Conservation (phyloP, 2,113 vertebrate species). For the Pionites leucogaster region DNA sequence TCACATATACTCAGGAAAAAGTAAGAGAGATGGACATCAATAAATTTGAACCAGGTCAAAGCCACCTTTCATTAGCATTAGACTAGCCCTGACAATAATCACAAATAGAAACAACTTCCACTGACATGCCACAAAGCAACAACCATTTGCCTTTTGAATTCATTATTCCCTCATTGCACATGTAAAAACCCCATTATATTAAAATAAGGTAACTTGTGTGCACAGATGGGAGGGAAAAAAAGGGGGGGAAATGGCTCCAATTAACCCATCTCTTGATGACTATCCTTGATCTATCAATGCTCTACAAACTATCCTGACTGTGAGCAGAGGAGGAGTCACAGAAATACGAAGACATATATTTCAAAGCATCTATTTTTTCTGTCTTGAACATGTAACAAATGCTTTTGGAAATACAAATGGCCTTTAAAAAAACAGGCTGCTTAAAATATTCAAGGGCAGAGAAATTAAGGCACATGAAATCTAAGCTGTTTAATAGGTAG, state of each 20-base stretch:
- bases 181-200: not conserved
- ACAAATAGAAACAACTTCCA: not conserved
- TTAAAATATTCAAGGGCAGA: not conserved
- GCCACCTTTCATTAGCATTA: not conserved
- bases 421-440: not conserved
- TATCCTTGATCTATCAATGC: not conserved
- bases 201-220: not conserved
- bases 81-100: not conserved
- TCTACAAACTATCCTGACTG: not conserved
- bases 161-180: not conserved
- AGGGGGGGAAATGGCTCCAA: not conserved
- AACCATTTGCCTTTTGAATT: not conserved
- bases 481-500: slow-evolving; percentile 24
- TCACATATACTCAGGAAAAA: not conserved
- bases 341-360: not conserved
- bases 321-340: not conserved
- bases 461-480: not conserved
- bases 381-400: not conserved
- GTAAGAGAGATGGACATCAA: not conserved
- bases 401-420: not conserved
- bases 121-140: not conserved
- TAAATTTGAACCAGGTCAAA: not conserved
- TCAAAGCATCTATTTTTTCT: not conserved
- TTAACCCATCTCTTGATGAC: not conserved
- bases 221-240: not conserved